phyloP scores from a whole-genome alignment of 2,797 vertebrate species.

The Cephalopachus bancanus region DNA sequence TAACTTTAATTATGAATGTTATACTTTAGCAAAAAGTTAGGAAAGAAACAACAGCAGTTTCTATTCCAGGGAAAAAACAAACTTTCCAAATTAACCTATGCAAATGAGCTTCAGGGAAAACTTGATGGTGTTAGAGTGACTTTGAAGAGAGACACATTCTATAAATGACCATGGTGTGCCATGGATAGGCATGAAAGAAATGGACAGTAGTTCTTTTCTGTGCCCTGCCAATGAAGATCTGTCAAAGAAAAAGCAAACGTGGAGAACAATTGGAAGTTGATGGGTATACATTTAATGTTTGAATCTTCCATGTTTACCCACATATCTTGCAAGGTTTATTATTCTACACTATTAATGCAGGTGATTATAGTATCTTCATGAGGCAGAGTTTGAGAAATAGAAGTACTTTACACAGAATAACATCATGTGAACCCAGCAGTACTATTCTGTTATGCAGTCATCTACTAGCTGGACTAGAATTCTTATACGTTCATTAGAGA shows the following conservation, averaged over 20 bases:
- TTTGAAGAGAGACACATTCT: neutral
- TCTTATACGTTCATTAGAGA: neutral
- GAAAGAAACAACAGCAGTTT: neutral
- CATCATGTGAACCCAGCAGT: neutral
- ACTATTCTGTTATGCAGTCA: neutral
- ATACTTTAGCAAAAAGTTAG: neutral
- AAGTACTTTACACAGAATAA: neutral
- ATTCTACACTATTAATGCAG: neutral
- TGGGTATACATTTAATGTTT: neutral
- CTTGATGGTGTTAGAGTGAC: neutral
- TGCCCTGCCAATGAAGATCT: neutral
- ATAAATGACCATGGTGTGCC: neutral
- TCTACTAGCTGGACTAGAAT: neutral
- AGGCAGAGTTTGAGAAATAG: neutral
- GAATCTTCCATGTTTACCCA: neutral
- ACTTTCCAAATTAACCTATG: neutral
- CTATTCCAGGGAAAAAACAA: neutral
- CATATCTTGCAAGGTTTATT: neutral
- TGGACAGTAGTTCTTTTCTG: neutral
- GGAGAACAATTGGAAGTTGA: neutral
- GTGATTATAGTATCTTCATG: neutral
- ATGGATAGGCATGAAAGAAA: neutral
- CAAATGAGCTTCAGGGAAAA: neutral
- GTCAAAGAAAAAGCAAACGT: neutral
- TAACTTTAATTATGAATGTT: conserved; percentile 22